Conservation (phyloP, 2,888 invertebrate species). For the Plebejus melissa region DNA sequence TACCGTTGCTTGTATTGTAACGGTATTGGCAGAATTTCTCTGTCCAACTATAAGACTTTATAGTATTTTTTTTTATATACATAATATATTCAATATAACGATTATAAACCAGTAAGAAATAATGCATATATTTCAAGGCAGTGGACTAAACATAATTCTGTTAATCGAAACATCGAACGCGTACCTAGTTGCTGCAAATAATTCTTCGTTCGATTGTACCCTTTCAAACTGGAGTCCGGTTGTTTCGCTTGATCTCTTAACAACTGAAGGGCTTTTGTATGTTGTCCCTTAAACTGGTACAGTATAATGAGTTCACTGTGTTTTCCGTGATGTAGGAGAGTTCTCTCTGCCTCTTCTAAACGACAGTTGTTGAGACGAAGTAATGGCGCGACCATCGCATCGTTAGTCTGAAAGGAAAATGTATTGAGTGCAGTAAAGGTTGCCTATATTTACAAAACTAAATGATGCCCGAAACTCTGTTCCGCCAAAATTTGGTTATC, state of each 20-base stretch:
- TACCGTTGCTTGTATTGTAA: too few species aligned
- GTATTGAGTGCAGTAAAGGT: background rate
- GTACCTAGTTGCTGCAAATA: constrained; percentile 93
- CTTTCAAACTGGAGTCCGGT: constrained; percentile 87
- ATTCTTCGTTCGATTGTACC: constrained; percentile 90
- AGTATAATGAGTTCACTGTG: constrained; percentile 96
- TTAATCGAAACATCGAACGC: too few species aligned
- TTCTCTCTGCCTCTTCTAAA: constrained; percentile 94
- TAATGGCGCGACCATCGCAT: constrained; percentile 94
- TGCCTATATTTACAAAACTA: background rate
- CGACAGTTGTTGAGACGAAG: constrained; percentile 95
- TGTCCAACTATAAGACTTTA: too few species aligned
- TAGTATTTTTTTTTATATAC: too few species aligned
- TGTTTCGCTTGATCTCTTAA: constrained; percentile 87
- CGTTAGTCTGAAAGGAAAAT: constrained; percentile 86
- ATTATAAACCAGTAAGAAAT: too few species aligned
- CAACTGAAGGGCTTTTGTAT: constrained; percentile 93
- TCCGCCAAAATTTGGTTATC: too few species aligned
- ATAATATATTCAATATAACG: too few species aligned
- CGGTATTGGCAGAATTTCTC: too few species aligned
- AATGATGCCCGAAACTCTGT: too few species aligned
- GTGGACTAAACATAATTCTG: too few species aligned
- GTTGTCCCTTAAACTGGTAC: constrained; percentile 96
- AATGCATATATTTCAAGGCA: background rate
- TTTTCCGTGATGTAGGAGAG: constrained; percentile 91